These are phyloP conservation scores for Xyliphius kryptos DNA, from an alignment of 2,113 vertebrate species.

Conservation along the genomic window DNA sequence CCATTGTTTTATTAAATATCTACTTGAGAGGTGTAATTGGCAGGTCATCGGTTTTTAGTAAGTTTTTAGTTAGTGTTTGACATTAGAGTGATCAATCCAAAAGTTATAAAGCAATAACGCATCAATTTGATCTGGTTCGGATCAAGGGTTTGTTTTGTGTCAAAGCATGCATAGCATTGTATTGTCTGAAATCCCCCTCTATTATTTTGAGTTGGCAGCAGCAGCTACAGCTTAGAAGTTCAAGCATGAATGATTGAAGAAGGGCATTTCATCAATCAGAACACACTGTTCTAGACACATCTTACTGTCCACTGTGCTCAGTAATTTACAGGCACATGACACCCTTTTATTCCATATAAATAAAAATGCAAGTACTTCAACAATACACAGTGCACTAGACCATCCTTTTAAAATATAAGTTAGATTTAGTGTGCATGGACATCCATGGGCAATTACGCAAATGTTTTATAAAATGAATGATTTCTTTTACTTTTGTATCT, in stretches of 20 bases:
- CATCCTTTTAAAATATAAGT: too few species aligned
- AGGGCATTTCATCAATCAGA: conserved; percentile 4
- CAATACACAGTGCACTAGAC: too few species aligned
- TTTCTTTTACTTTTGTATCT: too few species aligned
- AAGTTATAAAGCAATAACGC: background rate
- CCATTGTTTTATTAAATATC: too few species aligned
- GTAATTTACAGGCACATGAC: conserved; percentile 8
- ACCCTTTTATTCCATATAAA: background rate
- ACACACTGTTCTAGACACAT: background rate
- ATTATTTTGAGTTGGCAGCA: background rate
- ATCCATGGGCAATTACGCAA: too few species aligned
- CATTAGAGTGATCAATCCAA: too few species aligned
- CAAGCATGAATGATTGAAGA: conserved; percentile 13
- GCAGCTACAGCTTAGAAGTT: background rate
- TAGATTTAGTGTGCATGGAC: too few species aligned
- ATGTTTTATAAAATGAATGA: too few species aligned
- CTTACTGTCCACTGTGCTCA: conserved; percentile 1
- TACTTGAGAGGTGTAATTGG: too few species aligned
- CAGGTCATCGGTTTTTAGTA: too few species aligned
- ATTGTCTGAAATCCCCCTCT: background rate
- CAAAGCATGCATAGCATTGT: background rate
- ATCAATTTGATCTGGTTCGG: background rate
- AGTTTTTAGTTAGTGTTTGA: too few species aligned
- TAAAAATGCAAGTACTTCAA: too few species aligned
- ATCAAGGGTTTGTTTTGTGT: background rate